These are phyloP conservation scores for Bufo bufo DNA, from an alignment of 2,113 vertebrate species.

Conservation along the genomic window DNA sequence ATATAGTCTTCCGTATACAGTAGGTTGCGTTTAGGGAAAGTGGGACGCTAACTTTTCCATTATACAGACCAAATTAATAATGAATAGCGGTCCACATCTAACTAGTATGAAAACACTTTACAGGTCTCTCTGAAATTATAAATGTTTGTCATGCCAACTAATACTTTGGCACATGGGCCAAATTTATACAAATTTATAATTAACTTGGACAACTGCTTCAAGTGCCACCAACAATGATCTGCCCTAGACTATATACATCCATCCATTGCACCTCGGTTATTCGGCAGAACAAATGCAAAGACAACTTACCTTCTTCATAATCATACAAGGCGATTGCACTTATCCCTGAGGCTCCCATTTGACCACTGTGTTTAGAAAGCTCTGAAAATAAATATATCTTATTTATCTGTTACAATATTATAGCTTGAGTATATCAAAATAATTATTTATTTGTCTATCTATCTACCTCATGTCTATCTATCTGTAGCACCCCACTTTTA, in stretches of 20 bases:
- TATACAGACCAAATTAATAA: too few species aligned
- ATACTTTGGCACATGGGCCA: too few species aligned
- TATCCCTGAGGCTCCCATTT: slow-evolving; percentile 51
- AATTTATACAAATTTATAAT: too few species aligned
- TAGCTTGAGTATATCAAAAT: neutral
- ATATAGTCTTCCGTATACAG: too few species aligned
- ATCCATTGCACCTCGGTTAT: neutral
- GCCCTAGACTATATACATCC: neutral
- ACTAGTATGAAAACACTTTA: too few species aligned
- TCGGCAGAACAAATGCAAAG: neutral
- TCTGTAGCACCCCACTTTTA: too few species aligned
- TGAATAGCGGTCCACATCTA: too few species aligned
- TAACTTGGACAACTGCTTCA: too few species aligned
- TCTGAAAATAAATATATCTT: neutral
- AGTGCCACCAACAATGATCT: neutral
- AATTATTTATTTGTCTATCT: neutral
- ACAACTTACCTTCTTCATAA: slow-evolving; percentile 83
- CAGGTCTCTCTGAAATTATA: too few species aligned
- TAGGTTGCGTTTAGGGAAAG: too few species aligned
- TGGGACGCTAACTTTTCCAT: too few species aligned
- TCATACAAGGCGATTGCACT: slow-evolving; percentile 82
- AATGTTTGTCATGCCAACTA: too few species aligned
- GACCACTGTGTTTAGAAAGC: neutral
- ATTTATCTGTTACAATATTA: neutral
- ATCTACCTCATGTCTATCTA: neutral